Base-by-base conservation (phyloP, 2,113 vertebrate species). In the Misgurnus anguillicaudatus region DNA sequence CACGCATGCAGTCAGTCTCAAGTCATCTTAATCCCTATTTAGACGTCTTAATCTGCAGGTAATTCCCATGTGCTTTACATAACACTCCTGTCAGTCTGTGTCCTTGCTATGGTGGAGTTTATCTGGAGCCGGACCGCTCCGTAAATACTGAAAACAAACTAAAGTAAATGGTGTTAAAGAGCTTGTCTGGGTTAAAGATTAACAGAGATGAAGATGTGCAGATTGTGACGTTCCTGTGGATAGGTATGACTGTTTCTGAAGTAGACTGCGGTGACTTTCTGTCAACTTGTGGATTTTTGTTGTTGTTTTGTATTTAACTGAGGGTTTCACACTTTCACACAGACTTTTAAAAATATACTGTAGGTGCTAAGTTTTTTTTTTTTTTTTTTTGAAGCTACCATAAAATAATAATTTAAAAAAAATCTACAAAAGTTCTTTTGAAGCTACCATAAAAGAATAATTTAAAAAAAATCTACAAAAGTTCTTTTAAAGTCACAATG, bases 21-120 rank as follows among this genome's bases (percentile, higher is more conserved):
- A 63, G 78, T 64, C 58, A 42, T 41, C 36, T 79, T 84, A 83
- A 85, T 83, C 77, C 31, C 45, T 69, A 76, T 83, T 85, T 77
- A 81, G 80, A 67, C 67, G 63, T 53, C 13, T 67, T 86, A 85
- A 86, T 82, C 85, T 79, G 77, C 45, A 80, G 83, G 69, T 80
- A 84, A 80, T 64, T 51, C 77, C 31, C 36, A 62, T 72, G 61
- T n/a, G 61, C 60, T 67, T 79, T 75, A 63, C 55, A 42, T 79
- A 66, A 70, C 65, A 66, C 41, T 74, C 38, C 31, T 11, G 74
- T 45, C 62, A 67, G 13, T 48, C 51, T 62, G 55, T 55, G 41
- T 17, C 19, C 67, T 39, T n/a, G 57, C 6, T 55, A 19, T 55
- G 31, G 31, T 19, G 11, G 13, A 11, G 72, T 68, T 31, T 9